A percentile compares a stretch with the other conserved stretches of the same genome.
phyloP scores from a whole-genome alignment of 2,113 vertebrate species.

The Eulacestoma nigropectus region DNA sequence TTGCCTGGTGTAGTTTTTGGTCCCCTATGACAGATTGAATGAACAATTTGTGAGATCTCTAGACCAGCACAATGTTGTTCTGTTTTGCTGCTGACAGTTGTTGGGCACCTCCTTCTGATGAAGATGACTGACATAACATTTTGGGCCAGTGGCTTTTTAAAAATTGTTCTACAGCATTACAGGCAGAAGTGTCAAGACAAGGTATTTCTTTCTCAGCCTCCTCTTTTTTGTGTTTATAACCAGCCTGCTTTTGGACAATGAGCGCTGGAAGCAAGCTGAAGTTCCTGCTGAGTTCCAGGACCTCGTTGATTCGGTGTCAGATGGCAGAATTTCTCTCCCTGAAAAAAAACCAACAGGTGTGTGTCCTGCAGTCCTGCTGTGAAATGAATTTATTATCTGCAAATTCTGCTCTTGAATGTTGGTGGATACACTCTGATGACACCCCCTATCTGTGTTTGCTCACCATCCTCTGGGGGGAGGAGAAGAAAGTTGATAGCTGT shows the following conservation, averaged over 20 bases:
- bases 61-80: not conserved
- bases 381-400: not conserved
- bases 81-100: not conserved
- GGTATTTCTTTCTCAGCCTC: not conserved
- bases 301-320: slow-evolving; percentile 89
- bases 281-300: slow-evolving; percentile 97
- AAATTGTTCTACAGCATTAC: not conserved
- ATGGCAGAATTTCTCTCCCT: slow-evolving; percentile 87
- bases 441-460: not conserved
- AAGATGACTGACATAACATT: not conserved
- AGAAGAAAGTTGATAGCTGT: not conserved
- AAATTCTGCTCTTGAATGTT: not conserved
- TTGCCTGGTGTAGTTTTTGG: not conserved
- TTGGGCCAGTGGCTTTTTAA: not conserved
- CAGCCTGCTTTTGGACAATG: slow-evolving; percentile 93
- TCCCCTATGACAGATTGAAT: not conserved
- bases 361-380: not conserved
- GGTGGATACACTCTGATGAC: not conserved
- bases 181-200: not conserved
- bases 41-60: not conserved
- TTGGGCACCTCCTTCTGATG: not conserved
- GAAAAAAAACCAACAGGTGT: slow-evolving; percentile 84
- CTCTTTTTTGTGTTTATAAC: slow-evolving; percentile 21
- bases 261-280: slow-evolving; percentile 98
- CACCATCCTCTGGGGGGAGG: accelerated